Conservation (phyloP, 2,888 invertebrate genomes). For the Anodontia alba region DNA sequence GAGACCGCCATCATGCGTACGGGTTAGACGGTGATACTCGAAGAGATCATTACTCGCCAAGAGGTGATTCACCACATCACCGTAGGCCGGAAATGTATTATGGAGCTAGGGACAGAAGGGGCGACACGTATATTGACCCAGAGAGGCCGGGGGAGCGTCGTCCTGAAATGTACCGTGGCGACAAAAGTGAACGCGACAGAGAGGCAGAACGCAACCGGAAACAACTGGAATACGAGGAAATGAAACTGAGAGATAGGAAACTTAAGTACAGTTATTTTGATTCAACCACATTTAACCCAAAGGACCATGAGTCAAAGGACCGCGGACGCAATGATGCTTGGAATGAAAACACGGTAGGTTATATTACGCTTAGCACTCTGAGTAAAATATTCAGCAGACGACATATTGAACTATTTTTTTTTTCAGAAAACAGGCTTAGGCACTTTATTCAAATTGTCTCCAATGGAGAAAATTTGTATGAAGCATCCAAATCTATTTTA, state of each 20-base stretch:
- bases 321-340: background rate
- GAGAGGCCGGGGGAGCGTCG: background rate
- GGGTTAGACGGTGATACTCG: too few relatives aligned
- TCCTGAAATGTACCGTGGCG: background rate
- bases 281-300: conserved; percentile 49
- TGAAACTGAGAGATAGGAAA: background rate
- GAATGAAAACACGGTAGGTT: too few relatives aligned
- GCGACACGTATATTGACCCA: background rate
- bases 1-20: background rate
- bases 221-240: background rate
- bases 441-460: too few relatives aligned
- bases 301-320: conserved; percentile 35
- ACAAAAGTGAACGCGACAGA: background rate
- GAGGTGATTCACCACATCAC: too few relatives aligned
- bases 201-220: background rate
- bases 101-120: background rate
- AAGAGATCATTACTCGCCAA: too few relatives aligned
- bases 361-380: too few relatives aligned
- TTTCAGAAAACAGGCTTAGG: too few relatives aligned
- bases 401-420: too few relatives aligned
- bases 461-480: too few relatives aligned
- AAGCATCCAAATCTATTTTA: too few relatives aligned
- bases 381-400: too few relatives aligned
- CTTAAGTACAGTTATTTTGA: conserved; percentile 40
- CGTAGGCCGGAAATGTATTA: background rate